A percentile compares a stretch with the other conserved stretches of the same genome.
Evolutionary conservation across 2,888 invertebrate genomes (phyloP).

Genomic region (Meiosimyza decipiens): DNA sequence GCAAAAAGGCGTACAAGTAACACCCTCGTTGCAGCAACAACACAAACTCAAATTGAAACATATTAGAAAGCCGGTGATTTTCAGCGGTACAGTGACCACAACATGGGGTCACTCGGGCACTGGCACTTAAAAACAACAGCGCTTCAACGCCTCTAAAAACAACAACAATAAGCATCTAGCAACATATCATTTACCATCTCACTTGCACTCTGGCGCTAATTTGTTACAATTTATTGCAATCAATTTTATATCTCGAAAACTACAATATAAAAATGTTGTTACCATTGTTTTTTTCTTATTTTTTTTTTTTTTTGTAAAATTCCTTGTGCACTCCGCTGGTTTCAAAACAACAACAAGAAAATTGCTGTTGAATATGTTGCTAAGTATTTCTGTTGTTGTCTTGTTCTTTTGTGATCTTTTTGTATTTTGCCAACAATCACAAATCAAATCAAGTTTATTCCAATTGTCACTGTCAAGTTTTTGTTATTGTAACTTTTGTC

Average conservation of each 20-base stretch:
- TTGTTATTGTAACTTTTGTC: not conserved
- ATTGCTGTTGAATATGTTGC: conserved; percentile 26
- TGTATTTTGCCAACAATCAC: conserved; percentile 10
- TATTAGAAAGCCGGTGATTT: not conserved
- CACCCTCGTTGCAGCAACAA: conserved; percentile 9
- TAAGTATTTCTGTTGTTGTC: too few species aligned
- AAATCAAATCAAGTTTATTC: conserved; percentile 25
- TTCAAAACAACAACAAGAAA: conserved; percentile 50
- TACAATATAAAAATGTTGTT: not conserved
- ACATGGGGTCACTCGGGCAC: conserved; percentile 10
- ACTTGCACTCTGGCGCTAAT: conserved; percentile 36
- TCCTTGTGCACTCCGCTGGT: not conserved
- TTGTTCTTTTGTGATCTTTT: too few species aligned
- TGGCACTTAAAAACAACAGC: not conserved
- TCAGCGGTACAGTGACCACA: conserved; percentile 13
- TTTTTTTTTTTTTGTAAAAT: not conserved
- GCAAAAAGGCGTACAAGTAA: not conserved
- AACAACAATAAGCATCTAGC: conserved; percentile 7
- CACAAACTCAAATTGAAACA: not conserved
- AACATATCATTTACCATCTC: conserved; percentile 20
- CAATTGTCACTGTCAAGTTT: conserved; percentile 24
- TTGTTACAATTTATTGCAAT: conserved; percentile 41
- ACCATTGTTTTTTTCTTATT: not conserved
- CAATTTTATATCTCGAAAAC: conserved; percentile 15
- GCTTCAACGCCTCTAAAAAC: not conserved